These are phyloP conservation scores for Neolamprologus kungweensis DNA, from an alignment of 2,113 vertebrate genomes.

Conservation along the genomic window DNA sequence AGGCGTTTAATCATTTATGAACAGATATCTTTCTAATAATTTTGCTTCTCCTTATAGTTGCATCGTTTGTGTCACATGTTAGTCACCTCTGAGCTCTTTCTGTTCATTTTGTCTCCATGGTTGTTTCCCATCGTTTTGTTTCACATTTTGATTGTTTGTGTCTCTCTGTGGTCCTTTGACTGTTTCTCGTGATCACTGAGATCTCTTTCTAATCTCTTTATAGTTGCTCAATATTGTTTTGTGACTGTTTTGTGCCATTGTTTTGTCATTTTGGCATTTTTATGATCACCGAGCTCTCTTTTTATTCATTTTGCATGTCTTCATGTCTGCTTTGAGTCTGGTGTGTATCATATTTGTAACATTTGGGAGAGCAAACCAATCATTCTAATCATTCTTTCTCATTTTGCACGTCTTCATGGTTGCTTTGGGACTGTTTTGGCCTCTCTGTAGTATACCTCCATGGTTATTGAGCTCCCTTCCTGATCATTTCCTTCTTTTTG, in stretches of 20 bases:
- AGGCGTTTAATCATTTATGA: neutral
- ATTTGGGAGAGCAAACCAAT: accelerated
- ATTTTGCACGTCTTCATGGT: neutral
- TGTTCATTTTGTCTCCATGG: accelerated
- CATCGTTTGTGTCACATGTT: neutral
- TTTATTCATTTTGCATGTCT: neutral
- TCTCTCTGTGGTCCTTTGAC: neutral
- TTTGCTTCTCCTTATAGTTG: accelerated
- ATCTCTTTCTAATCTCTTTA: accelerated
- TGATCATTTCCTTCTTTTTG: neutral
- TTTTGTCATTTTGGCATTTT: neutral
- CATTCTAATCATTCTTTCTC: accelerated
- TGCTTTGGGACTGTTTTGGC: neutral
- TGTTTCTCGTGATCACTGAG: accelerated
- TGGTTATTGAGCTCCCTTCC: neutral
- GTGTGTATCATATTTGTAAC: neutral
- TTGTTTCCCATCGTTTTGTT: accelerated
- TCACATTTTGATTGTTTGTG: neutral
- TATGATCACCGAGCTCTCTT: neutral
- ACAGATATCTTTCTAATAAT: neutral
- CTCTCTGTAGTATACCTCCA: neutral
- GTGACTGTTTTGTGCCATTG: neutral
- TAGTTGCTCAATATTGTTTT: neutral
- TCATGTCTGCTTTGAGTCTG: neutral
- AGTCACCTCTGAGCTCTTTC: neutral